Evolutionary conservation across 2,888 invertebrate species (phyloP), one percentile per base, ranked within the genome.

Genomic region (Cyclophora punctaria): DNA sequence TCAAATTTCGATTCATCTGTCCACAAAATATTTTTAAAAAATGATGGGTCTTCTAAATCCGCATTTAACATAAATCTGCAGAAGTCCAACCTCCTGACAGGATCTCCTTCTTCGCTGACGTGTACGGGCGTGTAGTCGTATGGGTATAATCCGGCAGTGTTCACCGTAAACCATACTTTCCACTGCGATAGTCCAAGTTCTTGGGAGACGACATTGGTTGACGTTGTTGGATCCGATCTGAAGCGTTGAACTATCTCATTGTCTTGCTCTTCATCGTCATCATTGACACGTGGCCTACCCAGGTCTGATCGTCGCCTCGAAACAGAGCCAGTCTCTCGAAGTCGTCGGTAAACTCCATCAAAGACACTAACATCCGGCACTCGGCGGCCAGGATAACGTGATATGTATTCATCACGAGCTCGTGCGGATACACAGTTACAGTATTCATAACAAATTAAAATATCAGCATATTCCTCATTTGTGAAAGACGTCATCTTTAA

Each of bases 291-390:
- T 57, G 60, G 62, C 60, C 58, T 58, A 37, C 57, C 64, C 45
- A 58, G 7, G 53, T 66, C 63, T 54, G 59, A 53, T 40, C 48
- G 48, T 55, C 55, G 54, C 48, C 59, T 59, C 46, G 47, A 57
- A 58, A 62, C 60, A 49, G 60, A 60, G 56, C 61, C 65, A 57
- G 59, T 63, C 52, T 61, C 61, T 57, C 60, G 49, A 53, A 63
- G 52, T 57, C 58, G 47, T 55, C 57, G 61, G 48, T 57, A 59
- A 53, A 57, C 52, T 53, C 55, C 48, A 48, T 47, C 47, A 49
- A 64, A 64, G 7, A 64, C 59, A 44, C 51, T 47, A 44, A 59
- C 58, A 56, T 59, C 56, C 49, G 62, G 64, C 44, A 58, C 53
- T 54, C n/a, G n/a, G n/a, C n/a, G n/a, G n/a, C n/a, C n/a, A n/a